phyloP scores from a whole-genome alignment of 2,797 vertebrate species.

The Sylvilagus floridanus region DNA sequence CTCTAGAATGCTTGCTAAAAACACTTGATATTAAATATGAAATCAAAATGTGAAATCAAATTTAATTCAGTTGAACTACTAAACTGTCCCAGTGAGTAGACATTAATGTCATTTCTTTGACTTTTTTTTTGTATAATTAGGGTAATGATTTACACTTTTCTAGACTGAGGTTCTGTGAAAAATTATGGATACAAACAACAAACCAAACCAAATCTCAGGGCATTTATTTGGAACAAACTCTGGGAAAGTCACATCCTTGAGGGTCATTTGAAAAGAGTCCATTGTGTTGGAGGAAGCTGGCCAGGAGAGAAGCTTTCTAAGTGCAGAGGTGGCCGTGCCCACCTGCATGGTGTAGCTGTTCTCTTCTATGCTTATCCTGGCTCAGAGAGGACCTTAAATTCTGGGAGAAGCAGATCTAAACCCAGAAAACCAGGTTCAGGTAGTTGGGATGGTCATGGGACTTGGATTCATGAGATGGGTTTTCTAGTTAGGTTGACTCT shows the following conservation, averaged over 20 bases:
- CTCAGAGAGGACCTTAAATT: neutral
- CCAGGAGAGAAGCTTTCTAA: neutral
- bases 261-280: neutral
- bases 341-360: accelerated
- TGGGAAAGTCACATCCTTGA: constrained; percentile 8
- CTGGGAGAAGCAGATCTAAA: neutral
- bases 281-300: neutral
- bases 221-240: neutral
- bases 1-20: constrained; percentile 53
- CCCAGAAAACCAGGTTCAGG: neutral
- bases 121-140: constrained; percentile 55
- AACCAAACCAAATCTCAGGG: neutral
- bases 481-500: neutral
- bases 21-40: constrained; percentile 65
- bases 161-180: neutral
- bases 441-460: accelerated
- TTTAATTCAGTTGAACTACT: constrained; percentile 53
- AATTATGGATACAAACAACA: constrained; percentile 27
- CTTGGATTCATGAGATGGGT: neutral
- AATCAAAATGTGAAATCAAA: constrained; percentile 72
- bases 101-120: constrained; percentile 61
- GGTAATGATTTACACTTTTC: constrained; percentile 48
- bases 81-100: constrained; percentile 43
- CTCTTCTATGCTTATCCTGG: neutral
- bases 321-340: accelerated